phyloP scores from a whole-genome alignment of 2,113 vertebrate species.

The Ochotona princeps region DNA sequence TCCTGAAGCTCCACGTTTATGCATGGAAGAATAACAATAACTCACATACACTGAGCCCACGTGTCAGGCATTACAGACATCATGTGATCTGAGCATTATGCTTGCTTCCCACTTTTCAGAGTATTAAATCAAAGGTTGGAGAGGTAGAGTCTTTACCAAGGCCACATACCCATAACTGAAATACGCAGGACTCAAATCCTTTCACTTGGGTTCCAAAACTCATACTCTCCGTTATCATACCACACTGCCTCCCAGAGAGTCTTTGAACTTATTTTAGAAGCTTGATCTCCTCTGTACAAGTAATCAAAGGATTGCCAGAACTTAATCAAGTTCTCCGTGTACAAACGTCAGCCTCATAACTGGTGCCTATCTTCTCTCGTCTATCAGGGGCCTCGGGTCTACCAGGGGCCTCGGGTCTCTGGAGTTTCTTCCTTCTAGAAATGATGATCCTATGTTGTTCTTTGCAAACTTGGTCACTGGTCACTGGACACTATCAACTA shows the following conservation, averaged over 20 bases:
- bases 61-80: background rate
- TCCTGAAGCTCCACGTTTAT: background rate
- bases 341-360: background rate
- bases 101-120: background rate
- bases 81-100: background rate
- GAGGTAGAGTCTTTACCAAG: background rate
- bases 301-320: background rate
- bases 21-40: background rate
- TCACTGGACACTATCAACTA: background rate
- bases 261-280: background rate
- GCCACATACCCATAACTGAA: background rate
- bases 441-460: background rate
- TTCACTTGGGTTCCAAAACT: background rate
- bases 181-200: background rate
- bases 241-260: background rate
- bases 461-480: background rate
- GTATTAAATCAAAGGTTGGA: background rate
- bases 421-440: background rate
- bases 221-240: background rate
- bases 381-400: background rate
- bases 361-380: background rate
- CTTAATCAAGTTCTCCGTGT: background rate
- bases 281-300: background rate
- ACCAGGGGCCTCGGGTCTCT: background rate
- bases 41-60: background rate